phyloP scores from a whole-genome alignment of 30 jellyfish, hydroid and myxozoan species.

The Chironex yamaguchii region DNA sequence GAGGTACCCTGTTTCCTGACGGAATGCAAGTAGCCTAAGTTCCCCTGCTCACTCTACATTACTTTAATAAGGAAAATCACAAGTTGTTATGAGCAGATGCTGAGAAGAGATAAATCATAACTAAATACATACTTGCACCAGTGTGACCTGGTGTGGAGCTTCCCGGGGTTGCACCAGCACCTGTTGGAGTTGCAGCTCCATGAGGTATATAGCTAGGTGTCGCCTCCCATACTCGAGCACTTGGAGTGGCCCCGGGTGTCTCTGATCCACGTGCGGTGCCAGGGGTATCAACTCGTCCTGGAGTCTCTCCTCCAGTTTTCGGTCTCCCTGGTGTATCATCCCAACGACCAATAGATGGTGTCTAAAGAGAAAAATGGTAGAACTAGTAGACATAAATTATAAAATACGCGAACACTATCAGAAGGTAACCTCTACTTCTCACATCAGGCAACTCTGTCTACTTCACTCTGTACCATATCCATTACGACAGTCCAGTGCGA shows the following conservation, averaged over 20 bases:
- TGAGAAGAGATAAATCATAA: too few relatives aligned
- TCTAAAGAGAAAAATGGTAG: slow-evolving; percentile 1
- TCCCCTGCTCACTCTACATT: too few relatives aligned
- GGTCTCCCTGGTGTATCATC: slow-evolving; percentile 99
- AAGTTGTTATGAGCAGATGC: too few relatives aligned
- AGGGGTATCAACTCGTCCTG: slow-evolving; percentile 91
- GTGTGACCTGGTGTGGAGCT: slow-evolving; percentile 93
- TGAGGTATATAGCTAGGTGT: slow-evolving; percentile 97
- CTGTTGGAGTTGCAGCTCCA: slow-evolving; percentile 97
- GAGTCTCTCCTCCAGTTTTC: slow-evolving; percentile 91
- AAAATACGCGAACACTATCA: neutral
- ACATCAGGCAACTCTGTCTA: too few relatives aligned
- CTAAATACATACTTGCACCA: slow-evolving; percentile 89
- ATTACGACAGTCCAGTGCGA: too few relatives aligned
- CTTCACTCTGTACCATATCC: too few relatives aligned
- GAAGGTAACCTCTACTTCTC: neutral
- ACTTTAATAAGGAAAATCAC: too few relatives aligned
- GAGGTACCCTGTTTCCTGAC: too few relatives aligned
- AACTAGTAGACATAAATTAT: neutral
- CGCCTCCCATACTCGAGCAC: slow-evolving; percentile 96
- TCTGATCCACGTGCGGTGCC: slow-evolving; percentile 87
- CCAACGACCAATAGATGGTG: slow-evolving; percentile 96
- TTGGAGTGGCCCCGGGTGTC: slow-evolving; percentile 99
- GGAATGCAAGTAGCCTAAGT: too few relatives aligned
- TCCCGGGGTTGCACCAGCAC: slow-evolving; percentile 80